Evolutionary conservation across 2,888 invertebrate species (phyloP).

Genomic region (Spodoptera littoralis): DNA sequence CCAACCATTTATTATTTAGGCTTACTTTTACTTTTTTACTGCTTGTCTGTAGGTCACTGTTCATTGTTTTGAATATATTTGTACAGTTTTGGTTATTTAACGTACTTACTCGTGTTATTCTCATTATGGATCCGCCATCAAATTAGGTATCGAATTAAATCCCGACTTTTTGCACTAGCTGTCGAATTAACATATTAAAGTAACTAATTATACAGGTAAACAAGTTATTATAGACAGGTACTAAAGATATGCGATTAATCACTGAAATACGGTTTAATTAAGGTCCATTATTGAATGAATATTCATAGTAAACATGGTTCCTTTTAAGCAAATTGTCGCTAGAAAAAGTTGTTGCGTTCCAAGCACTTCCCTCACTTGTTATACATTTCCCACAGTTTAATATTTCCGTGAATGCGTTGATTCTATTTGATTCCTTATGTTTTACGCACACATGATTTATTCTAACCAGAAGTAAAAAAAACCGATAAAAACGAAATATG

Average conservation of each 20-base stretch:
- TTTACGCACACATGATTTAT: not conserved
- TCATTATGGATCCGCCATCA: too few species aligned
- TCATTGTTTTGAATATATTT: too few species aligned
- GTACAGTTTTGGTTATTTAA: too few species aligned
- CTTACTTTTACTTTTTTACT: too few species aligned
- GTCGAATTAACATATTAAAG: too few species aligned
- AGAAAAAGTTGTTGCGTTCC: conserved; percentile 10
- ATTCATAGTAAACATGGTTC: conserved; percentile 11
- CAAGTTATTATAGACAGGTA: not conserved
- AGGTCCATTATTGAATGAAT: not conserved
- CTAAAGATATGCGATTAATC: too few species aligned
- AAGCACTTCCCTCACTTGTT: conserved; percentile 34
- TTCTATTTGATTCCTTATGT: conserved; percentile 14
- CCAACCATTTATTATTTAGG: too few species aligned
- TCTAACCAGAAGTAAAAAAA: not conserved
- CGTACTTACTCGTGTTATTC: too few species aligned
- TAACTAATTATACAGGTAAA: not conserved
- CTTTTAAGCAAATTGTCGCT: conserved; percentile 11
- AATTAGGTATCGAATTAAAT: too few species aligned
- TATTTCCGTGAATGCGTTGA: conserved; percentile 31
- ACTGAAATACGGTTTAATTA: too few species aligned
- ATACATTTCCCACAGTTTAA: conserved; percentile 31
- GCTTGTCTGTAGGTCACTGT: too few species aligned
- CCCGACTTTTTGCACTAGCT: too few species aligned
- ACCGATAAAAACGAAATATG: not conserved